Conservation (phyloP, 2,113 vertebrate species). For the Aptenodytes forsteri region DNA sequence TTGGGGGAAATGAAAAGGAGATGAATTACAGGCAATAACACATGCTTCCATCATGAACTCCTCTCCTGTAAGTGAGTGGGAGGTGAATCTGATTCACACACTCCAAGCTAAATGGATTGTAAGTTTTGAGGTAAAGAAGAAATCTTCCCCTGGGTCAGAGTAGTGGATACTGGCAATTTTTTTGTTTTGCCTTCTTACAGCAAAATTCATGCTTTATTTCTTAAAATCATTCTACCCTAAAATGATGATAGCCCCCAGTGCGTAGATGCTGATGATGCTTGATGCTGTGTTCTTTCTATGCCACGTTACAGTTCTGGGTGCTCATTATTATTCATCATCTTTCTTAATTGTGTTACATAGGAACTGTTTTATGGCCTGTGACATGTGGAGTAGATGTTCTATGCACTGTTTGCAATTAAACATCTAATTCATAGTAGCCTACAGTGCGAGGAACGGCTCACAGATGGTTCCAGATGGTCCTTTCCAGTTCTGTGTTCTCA, state of each 20-base stretch:
- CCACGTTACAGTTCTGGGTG: background rate
- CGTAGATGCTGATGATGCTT: background rate
- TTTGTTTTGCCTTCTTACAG: background rate
- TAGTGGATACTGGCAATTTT: background rate
- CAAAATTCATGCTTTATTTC: background rate
- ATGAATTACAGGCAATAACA: background rate
- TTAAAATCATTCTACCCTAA: background rate
- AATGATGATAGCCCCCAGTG: background rate
- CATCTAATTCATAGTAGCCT: slow-evolving; percentile 59
- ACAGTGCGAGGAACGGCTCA: slow-evolving; percentile 11
- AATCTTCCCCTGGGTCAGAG: background rate
- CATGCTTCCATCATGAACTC: background rate
- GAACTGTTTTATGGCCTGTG: slow-evolving; percentile 37
- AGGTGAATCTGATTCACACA: background rate
- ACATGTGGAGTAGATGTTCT: slow-evolving; percentile 58
- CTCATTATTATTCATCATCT: slow-evolving; percentile 4
- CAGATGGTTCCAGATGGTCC: slow-evolving; percentile 69
- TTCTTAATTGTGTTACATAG: slow-evolving; percentile 12
- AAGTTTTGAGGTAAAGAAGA: background rate
- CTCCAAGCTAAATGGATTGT: background rate
- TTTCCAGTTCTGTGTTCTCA: slow-evolving; percentile 54
- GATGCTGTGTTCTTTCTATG: background rate
- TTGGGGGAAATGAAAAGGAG: background rate
- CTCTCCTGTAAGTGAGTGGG: background rate
- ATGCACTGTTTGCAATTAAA: slow-evolving; percentile 54